Evolutionary conservation across 2,113 vertebrate genomes (phyloP).

Genomic region (Lophotis ruficrista): DNA sequence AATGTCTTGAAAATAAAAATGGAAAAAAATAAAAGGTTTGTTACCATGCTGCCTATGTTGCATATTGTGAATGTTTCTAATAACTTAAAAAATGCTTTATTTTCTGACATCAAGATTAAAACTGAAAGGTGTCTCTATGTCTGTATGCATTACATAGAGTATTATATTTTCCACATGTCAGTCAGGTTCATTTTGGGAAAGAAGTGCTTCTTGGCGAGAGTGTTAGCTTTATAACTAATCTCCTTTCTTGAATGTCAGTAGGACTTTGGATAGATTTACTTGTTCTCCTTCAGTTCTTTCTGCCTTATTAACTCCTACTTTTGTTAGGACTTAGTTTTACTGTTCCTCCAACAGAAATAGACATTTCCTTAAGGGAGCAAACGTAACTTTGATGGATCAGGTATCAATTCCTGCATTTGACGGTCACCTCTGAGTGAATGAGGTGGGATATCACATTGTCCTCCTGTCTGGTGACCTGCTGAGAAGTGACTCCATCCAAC

Average conservation of each 20-base stretch:
- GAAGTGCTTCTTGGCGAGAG: background rate
- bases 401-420: background rate
- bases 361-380: background rate
- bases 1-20: conserved; percentile 2
- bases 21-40: background rate
- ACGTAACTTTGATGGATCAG: background rate
- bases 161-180: background rate
- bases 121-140: background rate
- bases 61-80: background rate
- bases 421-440: background rate
- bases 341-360: background rate
- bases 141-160: background rate
- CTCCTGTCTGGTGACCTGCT: background rate
- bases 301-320: background rate
- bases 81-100: background rate
- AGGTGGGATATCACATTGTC: background rate
- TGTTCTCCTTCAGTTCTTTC: background rate
- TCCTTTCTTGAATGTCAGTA: background rate
- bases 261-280: background rate
- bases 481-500: background rate
- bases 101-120: background rate
- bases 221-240: background rate
- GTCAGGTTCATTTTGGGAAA: background rate
- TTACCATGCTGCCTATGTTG: background rate
- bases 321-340: background rate